phyloP scores from a whole-genome alignment of 2,888 invertebrate genomes.

The Coenonympha arcania region DNA sequence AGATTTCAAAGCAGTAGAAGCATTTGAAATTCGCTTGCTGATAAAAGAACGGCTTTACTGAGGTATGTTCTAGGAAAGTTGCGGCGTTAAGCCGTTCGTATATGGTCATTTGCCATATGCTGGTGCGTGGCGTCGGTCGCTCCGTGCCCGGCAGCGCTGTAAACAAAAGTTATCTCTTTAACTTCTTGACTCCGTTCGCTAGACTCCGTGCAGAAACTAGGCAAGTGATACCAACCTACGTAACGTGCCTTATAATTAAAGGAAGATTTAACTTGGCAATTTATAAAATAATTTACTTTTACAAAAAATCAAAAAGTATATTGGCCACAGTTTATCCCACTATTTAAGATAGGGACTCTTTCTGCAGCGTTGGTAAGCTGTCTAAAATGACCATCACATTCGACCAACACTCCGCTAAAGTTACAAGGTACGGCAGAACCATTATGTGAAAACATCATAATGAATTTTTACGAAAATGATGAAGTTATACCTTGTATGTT shows the following conservation, averaged over 20 bases:
- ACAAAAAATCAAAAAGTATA: not conserved
- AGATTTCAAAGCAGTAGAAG: constrained; percentile 61
- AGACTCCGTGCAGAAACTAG: constrained; percentile 21
- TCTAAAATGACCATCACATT: too few relatives aligned
- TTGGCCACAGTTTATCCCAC: too few relatives aligned
- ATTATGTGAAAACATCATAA: too few relatives aligned
- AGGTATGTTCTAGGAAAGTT: constrained; percentile 56
- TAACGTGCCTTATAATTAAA: not conserved
- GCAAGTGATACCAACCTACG: constrained; percentile 19
- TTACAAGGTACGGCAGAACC: too few relatives aligned
- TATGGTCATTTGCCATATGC: constrained; percentile 68
- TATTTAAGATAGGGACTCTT: too few relatives aligned
- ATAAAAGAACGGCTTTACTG: constrained; percentile 60
- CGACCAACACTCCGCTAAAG: too few relatives aligned
- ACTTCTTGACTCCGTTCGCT: constrained; percentile 20
- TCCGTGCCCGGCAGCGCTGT: constrained; percentile 40
- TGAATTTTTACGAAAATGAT: too few relatives aligned
- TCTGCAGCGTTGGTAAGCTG: too few relatives aligned
- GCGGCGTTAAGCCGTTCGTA: constrained; percentile 64
- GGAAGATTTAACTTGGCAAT: too few relatives aligned
- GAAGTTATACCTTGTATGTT: too few relatives aligned
- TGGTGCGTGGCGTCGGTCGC: constrained; percentile 49
- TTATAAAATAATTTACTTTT: not conserved
- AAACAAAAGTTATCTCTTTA: constrained; percentile 32
- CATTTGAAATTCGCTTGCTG: constrained; percentile 67